Conservation (phyloP, 2,888 invertebrate genomes). For the Pecten maximus region DNA sequence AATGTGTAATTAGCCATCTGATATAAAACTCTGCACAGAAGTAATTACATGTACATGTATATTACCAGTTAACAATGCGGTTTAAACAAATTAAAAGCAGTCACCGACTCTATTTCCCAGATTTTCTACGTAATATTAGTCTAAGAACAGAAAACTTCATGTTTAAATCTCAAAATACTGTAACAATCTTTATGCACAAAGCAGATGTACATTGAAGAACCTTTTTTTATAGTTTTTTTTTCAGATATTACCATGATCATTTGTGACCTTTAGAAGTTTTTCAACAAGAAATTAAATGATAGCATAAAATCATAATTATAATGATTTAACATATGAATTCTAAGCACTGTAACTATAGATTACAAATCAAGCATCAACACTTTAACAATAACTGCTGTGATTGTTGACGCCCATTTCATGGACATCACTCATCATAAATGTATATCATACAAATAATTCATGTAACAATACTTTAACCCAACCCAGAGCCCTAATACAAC, state of each 20-base stretch:
- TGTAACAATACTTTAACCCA: neutral
- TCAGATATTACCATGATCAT: neutral
- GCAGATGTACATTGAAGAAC: neutral
- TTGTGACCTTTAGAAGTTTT: neutral
- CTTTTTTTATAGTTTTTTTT: neutral
- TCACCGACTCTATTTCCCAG: too few species aligned
- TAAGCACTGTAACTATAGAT: neutral
- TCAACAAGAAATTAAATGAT: neutral
- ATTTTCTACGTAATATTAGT: too few species aligned
- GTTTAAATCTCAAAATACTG: neutral
- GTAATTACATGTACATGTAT: too few species aligned
- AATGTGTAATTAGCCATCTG: too few species aligned
- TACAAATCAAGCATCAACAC: neutral
- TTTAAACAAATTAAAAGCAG: too few species aligned
- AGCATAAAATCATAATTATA: neutral
- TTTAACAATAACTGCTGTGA: neutral
- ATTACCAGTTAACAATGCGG: too few species aligned
- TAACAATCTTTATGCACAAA: neutral
- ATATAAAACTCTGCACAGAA: too few species aligned
- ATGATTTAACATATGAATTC: neutral
- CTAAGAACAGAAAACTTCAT: neutral
- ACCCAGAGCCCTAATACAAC: neutral
- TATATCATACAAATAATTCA: neutral
- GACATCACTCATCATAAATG: neutral
- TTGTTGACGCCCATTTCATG: neutral